Base-by-base conservation (phyloP, 2,797 vertebrate species). In the Chelonia mydas region DNA sequence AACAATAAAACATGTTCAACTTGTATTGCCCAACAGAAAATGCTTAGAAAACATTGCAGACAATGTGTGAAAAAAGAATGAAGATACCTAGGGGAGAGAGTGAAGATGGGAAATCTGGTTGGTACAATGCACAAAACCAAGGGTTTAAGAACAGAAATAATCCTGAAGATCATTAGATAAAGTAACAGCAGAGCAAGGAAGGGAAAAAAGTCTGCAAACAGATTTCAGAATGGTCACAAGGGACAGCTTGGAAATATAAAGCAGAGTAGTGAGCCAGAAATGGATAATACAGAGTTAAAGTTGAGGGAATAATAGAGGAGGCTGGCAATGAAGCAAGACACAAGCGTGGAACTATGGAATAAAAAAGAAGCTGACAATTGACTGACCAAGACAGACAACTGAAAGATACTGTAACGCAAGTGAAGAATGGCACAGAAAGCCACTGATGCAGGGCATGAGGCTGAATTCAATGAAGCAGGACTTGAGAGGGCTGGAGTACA, bases 401-500 rank as follows among this genome's bases (percentile, higher is more conserved):
- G 68, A 90, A 90, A 92, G 50, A 33, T 92, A 68, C 7, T 47
- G 21, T 12, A 89, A 74, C n/a, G 12, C 4, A 61, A 65, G 50
- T 41, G 23, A 91, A 94, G 53, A 90, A 53, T 86, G 74, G 27
- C 78, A 94, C 49, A 90, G 89, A 90, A 92, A 96, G 41, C 53
- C 33, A 82, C 65, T 93, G 86, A 90, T 72, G 84, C 54, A 88
- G 41, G 41, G 59, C 81, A 59, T 84, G 68, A 92, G 92, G 47
- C 41, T 91, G 86, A 92, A 86, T 41, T 91, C 88, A 95, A 0
- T 88, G 84, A 96, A 94, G 81, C 82, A 94, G 68, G 47, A 83
- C 68, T 83, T 55, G 88, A 84, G 65, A 72, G 12, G 31, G 47
- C 23, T 90, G 68, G 41, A 92, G 54, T 82, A 53, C 59, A 86